Base-by-base conservation (phyloP, 2,797 vertebrate species). In the Hydrolagus colliei region DNA sequence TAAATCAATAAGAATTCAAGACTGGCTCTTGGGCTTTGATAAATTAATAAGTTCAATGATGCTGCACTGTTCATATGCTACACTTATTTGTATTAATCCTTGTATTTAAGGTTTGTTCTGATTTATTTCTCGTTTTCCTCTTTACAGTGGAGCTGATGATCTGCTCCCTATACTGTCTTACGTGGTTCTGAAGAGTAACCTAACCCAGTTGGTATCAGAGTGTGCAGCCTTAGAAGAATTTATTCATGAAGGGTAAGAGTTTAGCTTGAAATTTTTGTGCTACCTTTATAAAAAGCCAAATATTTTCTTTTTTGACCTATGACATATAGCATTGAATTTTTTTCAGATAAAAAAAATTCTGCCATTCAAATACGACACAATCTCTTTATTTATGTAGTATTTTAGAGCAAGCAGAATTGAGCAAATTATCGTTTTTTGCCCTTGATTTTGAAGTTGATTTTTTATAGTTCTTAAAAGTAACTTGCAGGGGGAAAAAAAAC, bases 191-290 rank as follows among this genome's bases (percentile, higher is more conserved):
- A 95, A 91, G 61, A 96, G 95, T 2, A 93, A 93, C 88, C 92
- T 95, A 89, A 96, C 97, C 16, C 96, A 97, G 92, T 94, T 99
- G 88, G 92, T 97, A 18, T 96, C 97, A 0, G 98, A 99, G 89
- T 99, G 98, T 0, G 94, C 96, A 0, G 97, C 97, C 0, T 87
- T 98, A 91, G 98, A 98, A 90, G 97, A 99, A 89, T 99, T 98
- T 91, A 97, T 97, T 91, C 97, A 98, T 0, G 97, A 99, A 89
- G 96, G 96, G 98, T 98, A 91, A 86, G 96, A 84, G 0, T 89
- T 12, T 14, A 5, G 32, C 2, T 76, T n/a, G 9, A 62, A 41
- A 74, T 52, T 52, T 52, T 52, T 52, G 41, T 6, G 41, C 41
- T 52, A 52, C 41, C 41, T 52, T 52, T 52, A 1, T 52, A 52